Percentiles rank a stretch among this genome's conserved stretches.
Evolutionary conservation across 2,888 invertebrate genomes (phyloP).

Genomic region (Piscicola geometra): DNA sequence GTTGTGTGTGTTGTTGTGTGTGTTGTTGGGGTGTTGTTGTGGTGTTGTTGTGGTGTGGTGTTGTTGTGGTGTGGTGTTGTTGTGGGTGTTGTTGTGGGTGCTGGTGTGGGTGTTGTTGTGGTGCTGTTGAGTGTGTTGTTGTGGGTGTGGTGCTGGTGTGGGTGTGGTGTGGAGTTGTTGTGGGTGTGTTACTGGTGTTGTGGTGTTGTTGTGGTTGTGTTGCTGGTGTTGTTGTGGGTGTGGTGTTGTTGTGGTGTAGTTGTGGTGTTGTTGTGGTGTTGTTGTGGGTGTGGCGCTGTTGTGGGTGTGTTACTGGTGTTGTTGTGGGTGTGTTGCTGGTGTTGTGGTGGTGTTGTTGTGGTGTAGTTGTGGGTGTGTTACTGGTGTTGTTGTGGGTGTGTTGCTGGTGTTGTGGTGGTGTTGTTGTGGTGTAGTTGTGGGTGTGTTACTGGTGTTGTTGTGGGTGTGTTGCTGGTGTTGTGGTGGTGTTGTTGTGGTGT

Average conservation of each 20-base stretch:
- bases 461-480: not conserved
- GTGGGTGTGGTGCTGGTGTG: not conserved
- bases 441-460: conserved; percentile 12
- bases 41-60: not conserved
- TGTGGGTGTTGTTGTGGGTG: not conserved
- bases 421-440: no score
- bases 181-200: conserved; percentile 8
- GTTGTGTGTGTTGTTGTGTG: no score
- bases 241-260: no score
- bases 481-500: no score
- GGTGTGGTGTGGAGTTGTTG: no score
- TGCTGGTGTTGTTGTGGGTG: not conserved
- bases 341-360: no score
- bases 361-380: conserved; percentile 12
- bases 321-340: not conserved
- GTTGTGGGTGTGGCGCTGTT: not conserved
- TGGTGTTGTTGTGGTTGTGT: not conserved
- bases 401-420: no score
- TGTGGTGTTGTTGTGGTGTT: no score
- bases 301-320: conserved; percentile 11
- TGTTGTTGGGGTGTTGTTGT: conserved; percentile 9
- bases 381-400: not conserved
- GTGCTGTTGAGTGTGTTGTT: not conserved
- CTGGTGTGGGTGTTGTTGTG: not conserved
- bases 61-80: conserved; percentile 2